Evolutionary conservation across 2,888 invertebrate genomes (phyloP).

Genomic region (Hyppa rectilinea): DNA sequence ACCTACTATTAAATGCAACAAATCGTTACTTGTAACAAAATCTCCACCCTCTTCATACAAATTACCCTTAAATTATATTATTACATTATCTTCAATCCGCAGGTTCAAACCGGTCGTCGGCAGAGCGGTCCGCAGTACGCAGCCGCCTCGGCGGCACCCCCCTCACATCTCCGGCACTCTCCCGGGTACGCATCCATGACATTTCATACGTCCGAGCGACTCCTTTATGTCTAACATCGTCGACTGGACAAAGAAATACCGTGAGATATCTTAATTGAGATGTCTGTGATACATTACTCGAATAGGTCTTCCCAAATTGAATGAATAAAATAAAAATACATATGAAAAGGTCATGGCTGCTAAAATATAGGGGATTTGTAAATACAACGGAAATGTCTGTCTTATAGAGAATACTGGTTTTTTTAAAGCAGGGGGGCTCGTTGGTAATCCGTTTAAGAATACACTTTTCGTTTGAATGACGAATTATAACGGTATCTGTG

Average conservation of each 20-base stretch:
- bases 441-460: neutral
- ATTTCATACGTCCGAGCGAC: neutral
- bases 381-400: neutral
- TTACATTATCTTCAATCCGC: slow-evolving; percentile 30
- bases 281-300: neutral
- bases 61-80: neutral
- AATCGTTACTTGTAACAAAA: neutral
- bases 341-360: neutral
- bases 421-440: neutral
- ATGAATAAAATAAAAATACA: neutral
- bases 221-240: neutral
- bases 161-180: slow-evolving; percentile 86
- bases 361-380: neutral
- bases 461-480: neutral
- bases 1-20: no score
- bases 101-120: slow-evolving; percentile 87
- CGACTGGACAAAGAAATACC: neutral
- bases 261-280: neutral
- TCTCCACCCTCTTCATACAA: neutral
- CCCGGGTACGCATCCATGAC: slow-evolving; percentile 75
- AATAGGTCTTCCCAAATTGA: neutral
- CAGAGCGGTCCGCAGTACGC: slow-evolving; percentile 81
- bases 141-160: slow-evolving; percentile 84
- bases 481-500: neutral
- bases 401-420: neutral